Conservation (phyloP, 2,113 vertebrate genomes). For the Brachypodius melanocephalos region DNA sequence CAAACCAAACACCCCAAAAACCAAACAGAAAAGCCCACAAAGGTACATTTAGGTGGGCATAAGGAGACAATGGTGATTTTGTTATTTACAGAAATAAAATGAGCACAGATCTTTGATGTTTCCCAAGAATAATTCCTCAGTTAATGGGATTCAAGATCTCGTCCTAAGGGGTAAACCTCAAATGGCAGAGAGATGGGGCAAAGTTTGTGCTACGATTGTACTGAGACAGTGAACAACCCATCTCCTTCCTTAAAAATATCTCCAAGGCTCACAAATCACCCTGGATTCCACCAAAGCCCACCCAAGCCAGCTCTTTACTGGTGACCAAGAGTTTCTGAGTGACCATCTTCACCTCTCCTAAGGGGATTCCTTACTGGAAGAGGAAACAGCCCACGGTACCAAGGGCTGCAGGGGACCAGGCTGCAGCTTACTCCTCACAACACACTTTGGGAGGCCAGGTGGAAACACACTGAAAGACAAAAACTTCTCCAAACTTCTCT, state of each 20-base stretch:
- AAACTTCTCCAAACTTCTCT: neutral
- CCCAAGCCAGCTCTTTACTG: neutral
- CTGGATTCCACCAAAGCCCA: neutral
- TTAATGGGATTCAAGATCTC: neutral
- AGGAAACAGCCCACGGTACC: accelerated
- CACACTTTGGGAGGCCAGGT: accelerated
- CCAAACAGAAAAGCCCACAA: neutral
- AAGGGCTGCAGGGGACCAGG: neutral
- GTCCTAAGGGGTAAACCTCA: accelerated
- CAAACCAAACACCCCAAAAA: neutral
- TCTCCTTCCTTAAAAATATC: neutral
- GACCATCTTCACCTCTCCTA: neutral
- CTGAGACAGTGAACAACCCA: neutral
- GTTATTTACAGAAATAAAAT: neutral
- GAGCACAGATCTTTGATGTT: neutral
- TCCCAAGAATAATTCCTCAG: neutral
- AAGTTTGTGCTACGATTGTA: neutral
- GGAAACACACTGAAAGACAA: neutral
- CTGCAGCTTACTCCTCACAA: neutral
- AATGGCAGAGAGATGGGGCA: neutral
- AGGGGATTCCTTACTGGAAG: neutral
- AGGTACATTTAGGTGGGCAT: neutral
- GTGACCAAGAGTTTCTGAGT: neutral
- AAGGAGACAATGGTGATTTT: neutral
- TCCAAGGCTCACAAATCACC: accelerated